Conservation (phyloP, 2,113 vertebrate genomes). For the Aythya baeri region DNA sequence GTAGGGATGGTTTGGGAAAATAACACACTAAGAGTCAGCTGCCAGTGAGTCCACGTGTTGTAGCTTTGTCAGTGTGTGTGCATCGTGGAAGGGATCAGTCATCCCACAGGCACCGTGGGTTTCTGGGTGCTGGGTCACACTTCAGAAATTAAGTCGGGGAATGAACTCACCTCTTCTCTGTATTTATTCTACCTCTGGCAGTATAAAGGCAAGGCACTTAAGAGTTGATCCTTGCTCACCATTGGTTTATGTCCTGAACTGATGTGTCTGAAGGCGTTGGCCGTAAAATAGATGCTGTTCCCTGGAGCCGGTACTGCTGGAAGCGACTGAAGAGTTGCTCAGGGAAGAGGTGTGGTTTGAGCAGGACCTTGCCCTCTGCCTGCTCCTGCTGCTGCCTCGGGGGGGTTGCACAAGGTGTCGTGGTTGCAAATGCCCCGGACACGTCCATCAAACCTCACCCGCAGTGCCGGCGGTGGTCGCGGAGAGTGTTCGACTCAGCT, state of each 20-base stretch:
- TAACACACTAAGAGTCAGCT: neutral
- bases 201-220: accelerated
- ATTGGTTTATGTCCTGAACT: accelerated
- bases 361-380: accelerated
- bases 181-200: neutral
- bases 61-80: accelerated
- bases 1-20: neutral
- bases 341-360: neutral
- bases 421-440: accelerated
- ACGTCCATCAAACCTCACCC: accelerated
- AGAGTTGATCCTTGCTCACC: neutral
- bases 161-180: accelerated
- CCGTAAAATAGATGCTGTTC: accelerated
- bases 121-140: accelerated
- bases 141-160: neutral
- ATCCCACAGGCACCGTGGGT: neutral
- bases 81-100: accelerated
- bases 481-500: accelerated
- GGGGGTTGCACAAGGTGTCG: neutral
- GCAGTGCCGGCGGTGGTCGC: accelerated
- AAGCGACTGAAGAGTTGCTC: neutral
- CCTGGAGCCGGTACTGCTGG: neutral
- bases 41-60: accelerated
- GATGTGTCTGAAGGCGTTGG: neutral
- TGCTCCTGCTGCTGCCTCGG: neutral